Evolutionary conservation across 2,888 invertebrate species (phyloP).

Genomic region (Agrilus mali): DNA sequence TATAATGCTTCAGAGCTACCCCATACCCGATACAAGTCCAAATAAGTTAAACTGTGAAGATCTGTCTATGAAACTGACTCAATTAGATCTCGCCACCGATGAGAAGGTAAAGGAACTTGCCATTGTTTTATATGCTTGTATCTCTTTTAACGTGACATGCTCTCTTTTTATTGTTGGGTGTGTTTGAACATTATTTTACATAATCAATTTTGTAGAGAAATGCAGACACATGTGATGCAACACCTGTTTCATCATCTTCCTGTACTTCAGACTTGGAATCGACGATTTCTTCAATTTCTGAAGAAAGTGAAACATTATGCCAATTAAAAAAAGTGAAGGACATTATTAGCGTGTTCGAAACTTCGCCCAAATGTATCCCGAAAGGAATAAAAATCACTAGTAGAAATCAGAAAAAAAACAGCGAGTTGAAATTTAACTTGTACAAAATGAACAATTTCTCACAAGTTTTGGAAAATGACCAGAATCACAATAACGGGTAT

Average conservation of each 20-base stretch:
- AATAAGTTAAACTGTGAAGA: too few relatives aligned
- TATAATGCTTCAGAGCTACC: too few relatives aligned
- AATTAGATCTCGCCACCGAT: too few relatives aligned
- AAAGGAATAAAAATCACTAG: not conserved
- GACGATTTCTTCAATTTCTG: conserved; percentile 28
- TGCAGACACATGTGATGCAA: conserved; percentile 2
- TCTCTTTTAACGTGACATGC: too few relatives aligned
- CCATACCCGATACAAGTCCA: too few relatives aligned
- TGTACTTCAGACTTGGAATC: conserved; percentile 35
- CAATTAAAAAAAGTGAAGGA: conserved; percentile 20
- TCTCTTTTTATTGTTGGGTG: too few relatives aligned
- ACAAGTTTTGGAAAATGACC: not conserved
- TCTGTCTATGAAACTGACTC: too few relatives aligned
- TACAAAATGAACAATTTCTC: too few relatives aligned
- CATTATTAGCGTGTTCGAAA: conserved; percentile 16
- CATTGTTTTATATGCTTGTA: too few relatives aligned
- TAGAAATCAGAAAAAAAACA: not conserved
- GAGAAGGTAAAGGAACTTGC: too few relatives aligned
- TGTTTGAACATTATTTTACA: too few relatives aligned
- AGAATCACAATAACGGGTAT: not conserved
- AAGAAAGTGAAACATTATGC: conserved; percentile 20
- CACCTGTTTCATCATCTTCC: conserved; percentile 23
- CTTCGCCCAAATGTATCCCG: not conserved
- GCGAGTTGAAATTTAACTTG: too few relatives aligned
- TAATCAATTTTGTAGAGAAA: not conserved